Evolutionary conservation across 2,797 vertebrate genomes (phyloP).

Genomic region (Schizopygopsis pylzovi): DNA sequence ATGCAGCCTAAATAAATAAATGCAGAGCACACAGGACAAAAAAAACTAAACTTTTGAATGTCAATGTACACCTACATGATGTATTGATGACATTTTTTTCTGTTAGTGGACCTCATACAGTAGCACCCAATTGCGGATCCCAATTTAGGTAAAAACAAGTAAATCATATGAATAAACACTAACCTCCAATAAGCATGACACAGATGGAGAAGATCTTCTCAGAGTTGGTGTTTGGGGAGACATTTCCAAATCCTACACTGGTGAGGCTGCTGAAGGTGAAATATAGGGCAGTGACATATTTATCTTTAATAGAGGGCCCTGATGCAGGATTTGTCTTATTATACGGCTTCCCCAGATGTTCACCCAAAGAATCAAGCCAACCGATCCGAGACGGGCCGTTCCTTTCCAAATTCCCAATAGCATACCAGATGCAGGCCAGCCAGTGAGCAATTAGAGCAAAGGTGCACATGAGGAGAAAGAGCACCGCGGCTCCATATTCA

Average conservation of each 20-base stretch:
- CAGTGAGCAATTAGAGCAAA: slow-evolving; percentile 89
- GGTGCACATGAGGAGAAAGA: slow-evolving; percentile 92
- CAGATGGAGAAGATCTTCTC: slow-evolving; percentile 96
- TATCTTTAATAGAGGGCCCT: slow-evolving; percentile 89
- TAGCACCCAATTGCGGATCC: background rate
- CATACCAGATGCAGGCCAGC: slow-evolving; percentile 88
- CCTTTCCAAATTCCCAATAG: slow-evolving; percentile 84
- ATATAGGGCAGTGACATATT: slow-evolving; percentile 92
- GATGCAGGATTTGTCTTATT: slow-evolving; percentile 75
- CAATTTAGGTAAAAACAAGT: background rate
- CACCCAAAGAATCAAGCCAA: slow-evolving; percentile 87
- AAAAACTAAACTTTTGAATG: background rate
- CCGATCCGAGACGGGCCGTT: slow-evolving; percentile 77
- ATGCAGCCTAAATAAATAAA: background rate
- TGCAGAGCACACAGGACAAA: background rate
- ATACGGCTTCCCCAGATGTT: slow-evolving; percentile 87
- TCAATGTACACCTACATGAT: background rate
- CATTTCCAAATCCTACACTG: slow-evolving; percentile 92
- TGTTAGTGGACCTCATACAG: background rate
- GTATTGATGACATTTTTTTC: background rate
- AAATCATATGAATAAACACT: slow-evolving; percentile 64
- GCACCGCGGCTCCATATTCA: slow-evolving; percentile 86
- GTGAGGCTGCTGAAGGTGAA: slow-evolving; percentile 96
- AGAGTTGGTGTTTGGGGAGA: slow-evolving; percentile 91
- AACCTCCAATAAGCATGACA: slow-evolving; percentile 92